Base-by-base conservation (phyloP, 1,140 invertebrate species). In the Aphis craccivora region DNA sequence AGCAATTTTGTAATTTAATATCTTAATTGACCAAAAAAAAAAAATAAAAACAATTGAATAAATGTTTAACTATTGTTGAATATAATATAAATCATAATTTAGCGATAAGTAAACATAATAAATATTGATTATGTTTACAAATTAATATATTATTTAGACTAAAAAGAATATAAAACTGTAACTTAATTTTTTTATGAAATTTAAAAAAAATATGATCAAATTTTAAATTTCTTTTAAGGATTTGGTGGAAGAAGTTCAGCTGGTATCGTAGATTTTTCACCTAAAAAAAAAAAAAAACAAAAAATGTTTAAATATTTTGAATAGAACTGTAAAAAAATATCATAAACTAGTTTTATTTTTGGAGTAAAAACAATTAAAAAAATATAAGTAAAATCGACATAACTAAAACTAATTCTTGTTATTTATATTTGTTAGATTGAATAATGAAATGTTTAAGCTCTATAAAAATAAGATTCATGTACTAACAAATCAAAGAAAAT, bases 191-290 rank as follows among this genome's bases (percentile, higher is more conserved):
- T 87, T 37, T 23, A 14, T 51, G 60, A 89, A 89, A 89, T 37
- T 20, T 37, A 53, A 89, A 89, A 87, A 87, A 51, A 51, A 87
- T 11, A 35, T 35, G 18, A 18, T 51, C 0, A 43, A 87, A 88
- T 45, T 45, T 45, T 0, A 89, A 55, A 11, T 60, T 60, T 90
- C 7, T 43, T 43, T 35, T 67, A 90, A 67, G 89, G 89, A 45
- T 90, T 90, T 67, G 89, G 25, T 43, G 55, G 53, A 90, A 90
- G 53, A 22, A 67, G 53, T 23, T 90, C 89, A 60, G 53, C 53
- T 43, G 89, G 89, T 90, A 90, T 90, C 5, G 23, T 67, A 60
- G 89, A 90, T 30, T 90, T 90, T 90, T 90, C 89, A 30, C 89
- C 89, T 90, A 20, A 43, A 43, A 67, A 22, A n/a, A n/a, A n/a